Evolutionary conservation across 2,888 invertebrate species (phyloP).

Genomic region (Heliconius sara): DNA sequence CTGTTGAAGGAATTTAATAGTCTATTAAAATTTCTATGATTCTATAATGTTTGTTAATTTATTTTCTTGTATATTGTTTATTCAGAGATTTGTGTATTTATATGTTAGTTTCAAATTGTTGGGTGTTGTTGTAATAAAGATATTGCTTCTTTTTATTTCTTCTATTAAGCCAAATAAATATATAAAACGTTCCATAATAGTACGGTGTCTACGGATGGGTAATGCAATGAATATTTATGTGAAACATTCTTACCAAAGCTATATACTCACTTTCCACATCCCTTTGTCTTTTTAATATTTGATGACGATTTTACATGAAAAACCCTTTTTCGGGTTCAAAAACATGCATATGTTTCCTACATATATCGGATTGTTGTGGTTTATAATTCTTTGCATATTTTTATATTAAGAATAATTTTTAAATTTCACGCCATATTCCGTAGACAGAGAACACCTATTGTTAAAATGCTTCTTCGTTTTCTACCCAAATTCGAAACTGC

Average conservation of each 20-base stretch:
- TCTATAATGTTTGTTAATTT: no score
- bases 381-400: no score
- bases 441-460: no score
- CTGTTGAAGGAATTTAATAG: no score
- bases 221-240: constrained; percentile 41
- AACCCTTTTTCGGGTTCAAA: background rate
- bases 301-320: constrained; percentile 27
- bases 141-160: background rate
- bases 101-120: background rate
- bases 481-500: no score
- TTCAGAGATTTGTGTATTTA: background rate
- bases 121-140: background rate
- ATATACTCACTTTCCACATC: constrained; percentile 21
- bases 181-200: constrained; percentile 19
- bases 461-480: no score
- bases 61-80: no score
- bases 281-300: constrained; percentile 39
- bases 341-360: background rate
- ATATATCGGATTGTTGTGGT: no score
- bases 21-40: no score
- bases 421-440: no score
- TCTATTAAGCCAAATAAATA: background rate
- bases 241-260: constrained; percentile 29
- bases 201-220: constrained; percentile 23
- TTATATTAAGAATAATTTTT: no score